Base-by-base conservation (phyloP, 2,797 vertebrate genomes). In the Vultur gryphus region DNA sequence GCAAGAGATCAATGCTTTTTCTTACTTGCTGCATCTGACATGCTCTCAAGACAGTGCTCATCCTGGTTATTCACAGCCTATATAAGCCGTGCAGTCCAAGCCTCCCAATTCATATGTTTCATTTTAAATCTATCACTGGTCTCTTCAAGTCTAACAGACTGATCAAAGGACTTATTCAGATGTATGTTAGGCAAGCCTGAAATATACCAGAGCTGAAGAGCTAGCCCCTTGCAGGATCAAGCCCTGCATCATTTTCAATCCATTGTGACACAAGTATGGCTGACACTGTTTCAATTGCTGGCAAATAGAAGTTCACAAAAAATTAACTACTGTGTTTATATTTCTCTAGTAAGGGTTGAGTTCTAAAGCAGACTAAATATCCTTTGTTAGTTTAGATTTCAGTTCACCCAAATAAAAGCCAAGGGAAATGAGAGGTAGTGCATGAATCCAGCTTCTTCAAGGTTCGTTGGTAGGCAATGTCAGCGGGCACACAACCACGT, bases 351-450 rank as follows among this genome's bases (percentile, higher is more conserved):
- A 79, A 90, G 0, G 4, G 26, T 83, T 96, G 78, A 96, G 29
- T 87, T 94, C 88, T 92, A 76, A 92, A 95, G 62, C 52, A 96
- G 84, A 94, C 77, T 96, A 91, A 97, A 96, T 96, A 94, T 61
- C 37, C 41, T 92, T 76, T 93, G 23, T 94, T 97, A 79, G 55
- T 78, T 94, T 96, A 82, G 43, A 93, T 95, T 90, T 95, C 79
- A 85, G 16, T 95, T 88, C 70, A 83, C 52, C 70, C 46, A 48
- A 59, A 66, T 85, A 82, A 95, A 96, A 96, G 87, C 18, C 58
- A 89, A 43, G n/a, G 46, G n/a, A 70, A 87, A 82, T 67, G 31
- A 71, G 61, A 90, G 21, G 55, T 65, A 69, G 69, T 79, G 48
- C 24, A 81, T 69, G 28, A 89, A 93, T 84, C 88, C 58, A 51